Conservation (phyloP, 2,113 vertebrate genomes). For the Phaethornis superciliosus region DNA sequence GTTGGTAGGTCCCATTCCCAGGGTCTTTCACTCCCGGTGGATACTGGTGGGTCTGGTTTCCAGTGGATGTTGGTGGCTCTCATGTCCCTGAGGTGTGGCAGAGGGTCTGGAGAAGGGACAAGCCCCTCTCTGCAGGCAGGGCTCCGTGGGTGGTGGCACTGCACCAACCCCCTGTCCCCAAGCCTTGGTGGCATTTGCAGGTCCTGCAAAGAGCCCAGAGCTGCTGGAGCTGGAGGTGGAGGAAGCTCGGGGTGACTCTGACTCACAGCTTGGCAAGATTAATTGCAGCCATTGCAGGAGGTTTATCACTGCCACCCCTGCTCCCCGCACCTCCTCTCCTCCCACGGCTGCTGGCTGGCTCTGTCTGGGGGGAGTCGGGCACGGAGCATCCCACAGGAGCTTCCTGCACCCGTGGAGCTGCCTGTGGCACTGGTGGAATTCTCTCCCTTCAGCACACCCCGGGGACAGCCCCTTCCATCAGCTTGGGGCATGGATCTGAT, state of each 20-base stretch:
- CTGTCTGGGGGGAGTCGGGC: background rate
- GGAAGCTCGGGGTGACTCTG: conserved; percentile 60
- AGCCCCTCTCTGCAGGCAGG: background rate
- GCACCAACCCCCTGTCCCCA: conserved; percentile 40
- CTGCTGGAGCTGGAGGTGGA: conserved; percentile 36
- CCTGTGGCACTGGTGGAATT: accelerated
- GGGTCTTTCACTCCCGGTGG: too few relatives aligned
- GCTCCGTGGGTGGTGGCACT: background rate
- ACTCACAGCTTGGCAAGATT: conserved; percentile 73
- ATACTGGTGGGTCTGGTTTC: too few relatives aligned
- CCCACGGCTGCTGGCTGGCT: background rate
- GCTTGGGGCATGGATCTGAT: accelerated
- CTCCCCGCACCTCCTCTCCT: background rate
- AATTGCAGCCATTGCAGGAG: conserved; percentile 68
- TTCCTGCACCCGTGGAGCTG: background rate
- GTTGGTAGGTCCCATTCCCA: too few relatives aligned
- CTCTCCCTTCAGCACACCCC: background rate
- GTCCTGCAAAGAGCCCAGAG: conserved; percentile 38
- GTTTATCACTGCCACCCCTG: conserved; percentile 71
- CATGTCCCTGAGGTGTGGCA: accelerated
- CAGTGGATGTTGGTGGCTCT: too few relatives aligned
- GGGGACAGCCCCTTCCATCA: background rate
- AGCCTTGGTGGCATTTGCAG: conserved; percentile 47
- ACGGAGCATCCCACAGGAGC: background rate
- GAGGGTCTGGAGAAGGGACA: background rate